Conservation (phyloP, 2,888 invertebrate species). For the Nebria brevicollis region DNA sequence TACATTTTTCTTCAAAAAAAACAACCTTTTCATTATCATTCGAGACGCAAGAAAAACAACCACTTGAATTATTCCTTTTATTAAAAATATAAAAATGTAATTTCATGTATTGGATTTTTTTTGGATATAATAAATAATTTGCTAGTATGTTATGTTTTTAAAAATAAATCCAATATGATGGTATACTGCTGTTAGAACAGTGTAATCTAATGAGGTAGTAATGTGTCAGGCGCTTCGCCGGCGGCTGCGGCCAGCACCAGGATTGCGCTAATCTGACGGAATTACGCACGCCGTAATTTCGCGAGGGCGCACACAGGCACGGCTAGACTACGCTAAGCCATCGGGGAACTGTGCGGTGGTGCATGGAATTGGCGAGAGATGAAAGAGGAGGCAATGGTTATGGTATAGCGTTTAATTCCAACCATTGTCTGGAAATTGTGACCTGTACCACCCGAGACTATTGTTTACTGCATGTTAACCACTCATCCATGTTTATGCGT, state of each 20-base stretch:
- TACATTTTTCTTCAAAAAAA: neutral
- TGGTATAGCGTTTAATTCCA: slow-evolving; percentile 59
- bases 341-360: slow-evolving; percentile 6
- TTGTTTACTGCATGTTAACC: slow-evolving; percentile 47
- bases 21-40: neutral
- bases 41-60: neutral
- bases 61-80: no score
- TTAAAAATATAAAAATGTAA: no score
- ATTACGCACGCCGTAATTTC: slow-evolving; percentile 62
- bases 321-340: slow-evolving; percentile 53
- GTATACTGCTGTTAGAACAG: neutral
- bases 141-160: no score
- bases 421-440: slow-evolving; percentile 60
- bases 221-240: slow-evolving; percentile 61
- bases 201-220: slow-evolving; percentile 62
- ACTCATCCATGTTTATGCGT: slow-evolving; percentile 6
- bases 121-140: neutral
- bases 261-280: slow-evolving; percentile 63
- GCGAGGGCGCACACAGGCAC: slow-evolving; percentile 50
- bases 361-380: neutral
- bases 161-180: no score
- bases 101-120: no score
- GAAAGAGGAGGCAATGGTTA: neutral
- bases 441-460: slow-evolving; percentile 40
- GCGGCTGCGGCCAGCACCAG: slow-evolving; percentile 50